phyloP scores from a whole-genome alignment of 2,888 invertebrate species.

The Hirtodrosophila alboralis region DNA sequence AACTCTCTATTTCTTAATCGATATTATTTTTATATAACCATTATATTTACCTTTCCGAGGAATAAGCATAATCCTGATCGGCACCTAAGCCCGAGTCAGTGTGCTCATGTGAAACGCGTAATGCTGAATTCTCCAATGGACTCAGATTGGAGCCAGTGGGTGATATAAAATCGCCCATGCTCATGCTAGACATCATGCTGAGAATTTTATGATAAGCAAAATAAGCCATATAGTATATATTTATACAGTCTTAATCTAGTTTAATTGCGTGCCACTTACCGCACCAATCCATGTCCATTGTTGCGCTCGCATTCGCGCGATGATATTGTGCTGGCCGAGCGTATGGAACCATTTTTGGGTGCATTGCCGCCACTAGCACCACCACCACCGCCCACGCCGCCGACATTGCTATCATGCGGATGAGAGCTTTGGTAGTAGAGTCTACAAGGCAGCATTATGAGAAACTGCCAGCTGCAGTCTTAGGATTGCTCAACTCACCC shows the following conservation, averaged over 20 bases:
- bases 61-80: constrained; percentile 90
- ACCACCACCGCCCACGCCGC: constrained; percentile 49
- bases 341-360: constrained; percentile 85
- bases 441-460: constrained; percentile 60
- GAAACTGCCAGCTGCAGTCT: constrained; percentile 38
- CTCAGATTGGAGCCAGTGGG: constrained; percentile 84
- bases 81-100: constrained; percentile 91
- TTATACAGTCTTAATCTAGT: neutral
- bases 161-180: constrained; percentile 84
- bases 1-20: no score
- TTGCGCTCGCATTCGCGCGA: constrained; percentile 86
- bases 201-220: neutral
- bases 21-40: no score
- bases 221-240: neutral
- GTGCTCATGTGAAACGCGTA: constrained; percentile 89
- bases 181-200: constrained; percentile 85
- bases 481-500: constrained; percentile 79
- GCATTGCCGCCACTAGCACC: constrained; percentile 56
- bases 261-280: constrained; percentile 67
- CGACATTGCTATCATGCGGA: constrained; percentile 80
- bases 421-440: constrained; percentile 84
- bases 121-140: constrained; percentile 83
- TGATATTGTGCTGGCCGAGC: constrained; percentile 87
- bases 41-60: constrained; percentile 88
- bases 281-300: constrained; percentile 84